Evolutionary conservation across 2,113 vertebrate genomes (phyloP).

Genomic region (Myrmecophaga tridactyla): DNA sequence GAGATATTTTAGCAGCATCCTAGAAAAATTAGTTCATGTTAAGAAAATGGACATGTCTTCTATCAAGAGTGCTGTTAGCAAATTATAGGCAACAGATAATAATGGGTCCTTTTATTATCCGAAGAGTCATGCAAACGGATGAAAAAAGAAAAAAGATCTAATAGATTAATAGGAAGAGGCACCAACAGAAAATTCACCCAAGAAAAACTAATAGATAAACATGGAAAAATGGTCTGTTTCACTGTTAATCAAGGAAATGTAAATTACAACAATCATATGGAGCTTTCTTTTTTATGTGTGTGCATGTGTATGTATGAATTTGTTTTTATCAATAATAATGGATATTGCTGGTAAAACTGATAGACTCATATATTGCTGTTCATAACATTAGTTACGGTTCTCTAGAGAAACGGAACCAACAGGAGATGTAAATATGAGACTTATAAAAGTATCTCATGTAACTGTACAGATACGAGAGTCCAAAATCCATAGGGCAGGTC

Average conservation of each 20-base stretch:
- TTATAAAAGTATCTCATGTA: too few species aligned
- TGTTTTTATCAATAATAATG: constrained; percentile 24
- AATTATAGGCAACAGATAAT: not conserved
- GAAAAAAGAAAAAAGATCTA: not conserved
- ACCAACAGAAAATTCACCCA: constrained; percentile 25
- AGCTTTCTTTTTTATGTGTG: not conserved
- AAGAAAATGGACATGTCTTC: not conserved
- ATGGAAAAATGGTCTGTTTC: not conserved
- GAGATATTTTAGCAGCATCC: not conserved
- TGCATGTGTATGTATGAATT: not conserved
- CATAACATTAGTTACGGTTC: too few species aligned
- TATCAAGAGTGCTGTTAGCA: not conserved
- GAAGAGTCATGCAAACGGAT: not conserved
- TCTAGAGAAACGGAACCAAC: too few species aligned
- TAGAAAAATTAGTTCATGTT: not conserved
- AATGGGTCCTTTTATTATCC: not conserved
- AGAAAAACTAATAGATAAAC: not conserved
- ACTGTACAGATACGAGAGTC: too few species aligned
- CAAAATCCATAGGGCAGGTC: too few species aligned
- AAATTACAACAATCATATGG: not conserved
- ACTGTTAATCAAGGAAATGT: not conserved
- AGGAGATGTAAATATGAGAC: too few species aligned
- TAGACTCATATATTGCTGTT: not conserved
- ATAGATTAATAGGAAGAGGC: not conserved
- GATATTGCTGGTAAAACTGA: not conserved